Conservation (phyloP, 2,888 invertebrate species). For the Aphodius sticticus region DNA sequence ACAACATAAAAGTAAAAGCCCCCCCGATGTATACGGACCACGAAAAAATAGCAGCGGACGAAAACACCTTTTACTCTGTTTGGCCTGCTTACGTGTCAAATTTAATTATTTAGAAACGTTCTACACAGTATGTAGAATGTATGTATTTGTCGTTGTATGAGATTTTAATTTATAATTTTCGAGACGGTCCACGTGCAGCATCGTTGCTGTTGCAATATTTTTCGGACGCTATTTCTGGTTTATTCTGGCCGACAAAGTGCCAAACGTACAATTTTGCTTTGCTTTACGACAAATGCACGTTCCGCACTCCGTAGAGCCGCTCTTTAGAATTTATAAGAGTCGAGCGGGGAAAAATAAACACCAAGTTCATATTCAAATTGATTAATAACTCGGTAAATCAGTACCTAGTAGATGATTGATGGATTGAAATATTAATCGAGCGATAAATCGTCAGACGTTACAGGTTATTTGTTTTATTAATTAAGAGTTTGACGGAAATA, state of each 20-base stretch:
- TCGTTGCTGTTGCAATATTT: background rate
- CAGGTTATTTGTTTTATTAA: background rate
- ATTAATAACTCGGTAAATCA: background rate
- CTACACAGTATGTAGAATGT: background rate
- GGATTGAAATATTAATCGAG: background rate
- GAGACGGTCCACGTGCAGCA: background rate
- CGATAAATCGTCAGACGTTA: background rate
- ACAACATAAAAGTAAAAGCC: background rate
- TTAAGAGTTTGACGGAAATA: background rate
- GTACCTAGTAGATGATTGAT: background rate
- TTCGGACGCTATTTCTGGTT: background rate
- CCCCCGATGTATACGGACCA: background rate
- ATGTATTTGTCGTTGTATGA: no score
- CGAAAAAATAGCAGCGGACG: background rate
- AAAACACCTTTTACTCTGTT: background rate
- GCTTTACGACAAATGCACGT: background rate
- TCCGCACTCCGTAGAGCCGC: no score
- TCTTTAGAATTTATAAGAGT: no score
- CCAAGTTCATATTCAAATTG: background rate
- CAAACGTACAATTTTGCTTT: background rate
- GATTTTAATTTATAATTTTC: background rate
- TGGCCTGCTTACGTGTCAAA: background rate
- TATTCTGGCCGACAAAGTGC: background rate
- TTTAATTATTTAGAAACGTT: no score
- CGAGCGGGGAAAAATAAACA: background rate